These are phyloP conservation scores for Columbina picui DNA, from an alignment of 2,113 vertebrate species.

Conservation along the genomic window DNA sequence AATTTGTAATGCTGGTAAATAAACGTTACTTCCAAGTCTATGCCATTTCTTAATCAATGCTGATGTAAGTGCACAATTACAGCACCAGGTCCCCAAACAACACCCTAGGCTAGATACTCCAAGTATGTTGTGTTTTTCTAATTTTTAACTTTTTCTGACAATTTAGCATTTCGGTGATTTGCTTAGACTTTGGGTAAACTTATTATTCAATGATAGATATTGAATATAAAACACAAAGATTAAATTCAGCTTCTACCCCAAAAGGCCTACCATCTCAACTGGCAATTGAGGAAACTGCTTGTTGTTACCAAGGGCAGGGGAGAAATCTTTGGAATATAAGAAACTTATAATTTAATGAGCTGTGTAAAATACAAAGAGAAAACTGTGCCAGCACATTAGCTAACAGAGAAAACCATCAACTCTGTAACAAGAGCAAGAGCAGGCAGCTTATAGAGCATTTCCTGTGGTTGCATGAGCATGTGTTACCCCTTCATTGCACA, in stretches of 20 bases:
- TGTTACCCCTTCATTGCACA: conserved; percentile 18
- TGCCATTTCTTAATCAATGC: not conserved
- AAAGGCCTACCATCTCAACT: not conserved
- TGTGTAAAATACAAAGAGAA: conserved; percentile 30
- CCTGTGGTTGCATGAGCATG: conserved; percentile 7
- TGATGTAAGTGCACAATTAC: not conserved
- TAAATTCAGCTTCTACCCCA: not conserved
- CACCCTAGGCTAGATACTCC: not conserved
- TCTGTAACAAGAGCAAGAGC: not conserved
- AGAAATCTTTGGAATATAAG: conserved; percentile 16
- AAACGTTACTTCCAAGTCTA: not conserved
- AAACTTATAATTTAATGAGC: not conserved
- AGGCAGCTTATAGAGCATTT: not conserved
- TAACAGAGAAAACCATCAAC: not conserved
- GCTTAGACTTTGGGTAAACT: not conserved
- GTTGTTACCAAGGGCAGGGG: not conserved
- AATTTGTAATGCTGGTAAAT: not conserved
- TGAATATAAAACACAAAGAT: not conserved
- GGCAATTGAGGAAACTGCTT: not conserved
- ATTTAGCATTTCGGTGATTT: not conserved
- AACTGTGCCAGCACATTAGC: not conserved
- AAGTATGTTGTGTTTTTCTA: not conserved
- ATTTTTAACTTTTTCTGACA: not conserved
- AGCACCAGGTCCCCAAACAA: not conserved
- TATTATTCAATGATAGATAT: not conserved